phyloP scores from a whole-genome alignment of 2,113 vertebrate genomes.

The Salvelinus fontinalis region DNA sequence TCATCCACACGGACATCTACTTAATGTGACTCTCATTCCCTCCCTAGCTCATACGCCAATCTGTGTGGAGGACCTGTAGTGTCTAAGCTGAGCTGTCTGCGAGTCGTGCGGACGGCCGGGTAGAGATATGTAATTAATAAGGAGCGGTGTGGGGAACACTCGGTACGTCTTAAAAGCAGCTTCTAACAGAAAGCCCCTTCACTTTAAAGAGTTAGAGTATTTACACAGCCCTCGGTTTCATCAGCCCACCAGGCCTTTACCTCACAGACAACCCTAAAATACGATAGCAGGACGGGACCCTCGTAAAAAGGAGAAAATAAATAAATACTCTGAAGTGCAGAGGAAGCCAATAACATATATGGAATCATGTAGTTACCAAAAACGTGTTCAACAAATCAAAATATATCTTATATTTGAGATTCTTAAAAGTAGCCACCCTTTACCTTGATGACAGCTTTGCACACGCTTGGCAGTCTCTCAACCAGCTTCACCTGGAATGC shows the following conservation, averaged over 20 bases:
- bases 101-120: not conserved
- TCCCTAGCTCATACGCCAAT: not conserved
- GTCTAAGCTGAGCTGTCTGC: not conserved
- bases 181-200: conserved; percentile 4
- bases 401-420: no score
- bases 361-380: no score
- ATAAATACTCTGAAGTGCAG: no score
- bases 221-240: conserved; percentile 16
- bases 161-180: conserved; percentile 12
- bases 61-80: not conserved
- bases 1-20: not conserved
- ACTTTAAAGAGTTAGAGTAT: conserved; percentile 20
- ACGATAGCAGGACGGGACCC: not conserved
- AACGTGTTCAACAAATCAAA: no score
- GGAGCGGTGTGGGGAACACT: not conserved
- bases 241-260: not conserved
- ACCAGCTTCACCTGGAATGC: no score
- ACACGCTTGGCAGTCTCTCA: no score
- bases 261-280: not conserved
- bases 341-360: no score
- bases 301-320: not conserved
- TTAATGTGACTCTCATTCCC: not conserved
- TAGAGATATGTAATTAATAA: not conserved
- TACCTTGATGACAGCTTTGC: no score
- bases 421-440: no score